These are phyloP conservation scores for Megalops atlanticus DNA, from an alignment of 2,113 vertebrate genomes.

Conservation along the genomic window DNA sequence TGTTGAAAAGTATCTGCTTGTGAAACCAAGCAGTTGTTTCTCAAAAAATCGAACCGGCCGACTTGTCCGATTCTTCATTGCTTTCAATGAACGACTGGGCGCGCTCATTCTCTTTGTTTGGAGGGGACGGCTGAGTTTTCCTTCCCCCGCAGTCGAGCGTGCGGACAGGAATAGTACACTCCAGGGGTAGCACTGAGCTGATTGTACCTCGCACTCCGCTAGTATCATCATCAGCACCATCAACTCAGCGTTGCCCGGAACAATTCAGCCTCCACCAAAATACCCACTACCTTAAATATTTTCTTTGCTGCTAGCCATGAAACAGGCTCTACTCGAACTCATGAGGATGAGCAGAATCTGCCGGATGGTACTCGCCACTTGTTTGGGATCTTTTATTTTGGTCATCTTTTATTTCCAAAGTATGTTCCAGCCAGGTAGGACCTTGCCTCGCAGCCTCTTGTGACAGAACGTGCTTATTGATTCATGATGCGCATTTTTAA, in stretches of 20 bases:
- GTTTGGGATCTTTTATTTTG: constrained; percentile 92
- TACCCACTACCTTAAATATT: not conserved
- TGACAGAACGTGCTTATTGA: constrained; percentile 8
- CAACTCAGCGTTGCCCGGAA: constrained; percentile 10
- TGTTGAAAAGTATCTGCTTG: not conserved
- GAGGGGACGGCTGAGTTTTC: constrained; percentile 16
- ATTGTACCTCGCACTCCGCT: constrained; percentile 45
- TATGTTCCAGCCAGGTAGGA: constrained; percentile 98
- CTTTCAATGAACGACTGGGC: constrained; percentile 36
- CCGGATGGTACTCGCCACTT: constrained; percentile 92
- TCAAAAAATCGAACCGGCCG: not conserved
- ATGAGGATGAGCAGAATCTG: constrained; percentile 94
- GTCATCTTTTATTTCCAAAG: constrained; percentile 99
- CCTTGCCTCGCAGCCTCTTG: constrained; percentile 30
- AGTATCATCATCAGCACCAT: constrained; percentile 60
- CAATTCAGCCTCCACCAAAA: constrained; percentile 15
- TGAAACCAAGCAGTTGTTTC: not conserved
- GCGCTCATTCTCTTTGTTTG: constrained; percentile 42
- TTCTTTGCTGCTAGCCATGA: constrained; percentile 73
- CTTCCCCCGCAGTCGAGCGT: constrained; percentile 28
- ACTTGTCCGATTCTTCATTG: not conserved
- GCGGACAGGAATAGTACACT: constrained; percentile 60
- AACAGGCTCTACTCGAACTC: constrained; percentile 85
- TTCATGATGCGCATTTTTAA: constrained; percentile 14
- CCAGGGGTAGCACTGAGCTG: constrained; percentile 51